A percentile compares a stretch with the other conserved stretches of the same genome.
phyloP scores from a whole-genome alignment of 1,140 invertebrate genomes.

The Lerema accius region DNA sequence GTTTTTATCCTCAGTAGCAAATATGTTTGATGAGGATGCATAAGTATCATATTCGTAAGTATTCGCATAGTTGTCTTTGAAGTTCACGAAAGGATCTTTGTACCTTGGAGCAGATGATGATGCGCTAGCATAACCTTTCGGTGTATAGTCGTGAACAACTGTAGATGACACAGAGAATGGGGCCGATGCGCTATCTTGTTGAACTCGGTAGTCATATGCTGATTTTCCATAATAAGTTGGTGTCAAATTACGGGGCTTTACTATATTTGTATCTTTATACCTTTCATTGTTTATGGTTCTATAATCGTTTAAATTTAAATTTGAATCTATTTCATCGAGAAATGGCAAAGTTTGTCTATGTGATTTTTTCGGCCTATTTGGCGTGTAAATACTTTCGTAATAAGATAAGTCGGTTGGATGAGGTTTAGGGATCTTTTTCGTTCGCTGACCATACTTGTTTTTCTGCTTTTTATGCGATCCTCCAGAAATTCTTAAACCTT shows the following conservation, averaged over 20 bases:
- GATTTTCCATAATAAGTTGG: conserved; percentile 53
- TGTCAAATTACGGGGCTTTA: conserved; percentile 48
- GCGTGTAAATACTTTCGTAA: conserved; percentile 68
- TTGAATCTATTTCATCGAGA: conserved; percentile 48
- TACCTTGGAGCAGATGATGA: conserved; percentile 48
- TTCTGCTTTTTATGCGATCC: conserved; percentile 46
- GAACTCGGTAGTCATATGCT: conserved; percentile 44
- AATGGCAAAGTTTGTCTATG: conserved; percentile 45
- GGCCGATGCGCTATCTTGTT: conserved; percentile 49
- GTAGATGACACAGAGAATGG: conserved; percentile 67
- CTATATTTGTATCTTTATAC: conserved; percentile 51
- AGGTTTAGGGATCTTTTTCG: conserved; percentile 53
- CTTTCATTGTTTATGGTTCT: conserved; percentile 54
- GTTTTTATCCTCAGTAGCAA: conserved; percentile 59
- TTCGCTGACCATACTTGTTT: conserved; percentile 50
- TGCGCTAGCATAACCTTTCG: conserved; percentile 47
- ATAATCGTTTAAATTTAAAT: conserved; percentile 49
- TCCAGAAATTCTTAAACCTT: conserved; percentile 59
- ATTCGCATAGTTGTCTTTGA: conserved; percentile 61
- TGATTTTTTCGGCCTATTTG: conserved; percentile 48
- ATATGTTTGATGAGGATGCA: conserved; percentile 61
- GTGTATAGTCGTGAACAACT: conserved; percentile 70
- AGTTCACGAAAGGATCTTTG: conserved; percentile 58
- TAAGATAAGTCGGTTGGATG: conserved; percentile 61
- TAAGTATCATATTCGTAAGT: conserved; percentile 69